Percentiles rank a stretch among this genome's conserved stretches.
These are phyloP conservation scores for Tipula lateralis DNA, from an alignment of 2,888 invertebrate species.

Conservation along the genomic window DNA sequence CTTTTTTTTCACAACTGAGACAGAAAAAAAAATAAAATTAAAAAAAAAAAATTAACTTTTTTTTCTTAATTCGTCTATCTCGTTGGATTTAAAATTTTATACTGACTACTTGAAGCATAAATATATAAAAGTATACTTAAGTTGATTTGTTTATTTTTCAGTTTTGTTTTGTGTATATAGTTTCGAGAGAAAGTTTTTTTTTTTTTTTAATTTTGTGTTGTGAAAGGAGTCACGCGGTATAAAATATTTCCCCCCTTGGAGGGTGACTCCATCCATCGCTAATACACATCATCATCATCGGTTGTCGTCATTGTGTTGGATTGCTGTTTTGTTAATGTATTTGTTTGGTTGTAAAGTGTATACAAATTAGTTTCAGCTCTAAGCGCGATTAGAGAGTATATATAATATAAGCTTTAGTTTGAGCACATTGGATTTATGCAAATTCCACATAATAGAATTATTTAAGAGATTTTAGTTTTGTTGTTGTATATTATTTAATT, in stretches of 20 bases:
- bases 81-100: background rate
- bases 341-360: background rate
- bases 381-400: background rate
- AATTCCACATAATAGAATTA: background rate
- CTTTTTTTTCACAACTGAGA: background rate
- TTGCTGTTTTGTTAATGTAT: background rate
- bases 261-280: background rate
- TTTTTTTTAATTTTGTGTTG: background rate
- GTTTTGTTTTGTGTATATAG: background rate
- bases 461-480: background rate
- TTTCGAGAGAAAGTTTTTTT: background rate
- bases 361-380: background rate
- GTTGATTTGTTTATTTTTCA: background rate
- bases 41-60: background rate
- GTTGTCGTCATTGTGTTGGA: background rate
- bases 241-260: background rate
- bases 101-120: background rate
- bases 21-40: background rate
- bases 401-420: background rate
- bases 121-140: background rate
- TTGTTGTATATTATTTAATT: background rate
- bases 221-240: constrained; percentile 19
- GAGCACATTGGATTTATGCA: background rate
- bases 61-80: background rate
- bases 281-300: background rate